A percentile compares a stretch with the other conserved stretches of the same genome.
phyloP scores from a whole-genome alignment of 2,888 invertebrate species.

The Eilema sororculum region DNA sequence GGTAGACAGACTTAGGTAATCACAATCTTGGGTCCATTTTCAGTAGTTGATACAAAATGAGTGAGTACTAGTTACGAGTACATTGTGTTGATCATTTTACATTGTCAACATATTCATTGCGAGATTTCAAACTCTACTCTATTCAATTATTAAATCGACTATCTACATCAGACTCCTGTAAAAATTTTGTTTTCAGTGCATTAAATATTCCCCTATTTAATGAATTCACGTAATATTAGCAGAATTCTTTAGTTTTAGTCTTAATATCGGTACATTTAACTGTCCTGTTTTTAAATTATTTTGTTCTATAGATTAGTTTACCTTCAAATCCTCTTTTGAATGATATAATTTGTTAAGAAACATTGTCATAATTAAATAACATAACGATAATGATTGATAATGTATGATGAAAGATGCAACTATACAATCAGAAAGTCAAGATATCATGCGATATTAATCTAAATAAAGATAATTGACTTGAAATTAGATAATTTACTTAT shows the following conservation, averaged over 20 bases:
- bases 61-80: neutral
- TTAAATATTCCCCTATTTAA: no score
- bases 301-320: neutral
- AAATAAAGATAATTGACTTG: conserved; percentile 10
- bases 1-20: neutral
- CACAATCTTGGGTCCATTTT: neutral
- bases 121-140: no score
- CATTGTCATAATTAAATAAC: neutral
- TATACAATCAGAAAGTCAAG: neutral
- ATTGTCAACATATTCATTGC: no score
- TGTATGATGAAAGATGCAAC: neutral
- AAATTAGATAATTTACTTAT: conserved; percentile 22
- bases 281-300: no score
- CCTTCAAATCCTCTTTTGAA: neutral
- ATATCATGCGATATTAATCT: conserved; percentile 5
- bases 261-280: no score
- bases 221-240: no score
- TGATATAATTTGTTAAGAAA: neutral
- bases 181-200: no score
- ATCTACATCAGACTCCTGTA: no score
- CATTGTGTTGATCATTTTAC: no score
- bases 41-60: neutral
- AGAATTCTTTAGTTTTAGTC: no score
- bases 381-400: neutral
- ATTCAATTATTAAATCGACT: no score